phyloP scores from a whole-genome alignment of 2,797 vertebrate species.

The Sardinella longiceps region DNA sequence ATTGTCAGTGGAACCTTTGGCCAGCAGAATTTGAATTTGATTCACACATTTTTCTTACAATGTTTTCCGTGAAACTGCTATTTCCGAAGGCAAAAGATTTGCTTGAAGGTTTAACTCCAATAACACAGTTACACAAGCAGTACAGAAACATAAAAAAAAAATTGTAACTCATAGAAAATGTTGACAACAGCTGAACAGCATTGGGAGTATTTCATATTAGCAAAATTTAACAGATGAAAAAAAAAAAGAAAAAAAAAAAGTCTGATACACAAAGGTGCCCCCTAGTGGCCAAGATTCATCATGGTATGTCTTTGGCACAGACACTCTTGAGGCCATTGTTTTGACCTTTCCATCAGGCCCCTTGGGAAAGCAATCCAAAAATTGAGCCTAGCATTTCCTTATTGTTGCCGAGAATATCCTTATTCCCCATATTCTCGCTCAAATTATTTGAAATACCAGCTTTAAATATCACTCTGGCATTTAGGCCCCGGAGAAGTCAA shows the following conservation, averaged over 20 bases:
- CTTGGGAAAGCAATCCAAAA: background rate
- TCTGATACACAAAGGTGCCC: background rate
- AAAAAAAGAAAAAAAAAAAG: too few species aligned
- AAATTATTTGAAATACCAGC: background rate
- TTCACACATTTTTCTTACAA: background rate
- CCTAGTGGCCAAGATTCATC: background rate
- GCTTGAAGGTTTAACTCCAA: background rate
- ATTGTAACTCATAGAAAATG: background rate
- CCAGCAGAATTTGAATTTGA: background rate
- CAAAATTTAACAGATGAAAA: background rate
- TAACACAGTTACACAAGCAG: background rate
- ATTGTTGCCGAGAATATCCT: background rate
- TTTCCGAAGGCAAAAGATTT: background rate
- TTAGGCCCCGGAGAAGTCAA: background rate
- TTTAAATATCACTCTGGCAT: background rate
- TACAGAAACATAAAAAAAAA: background rate
- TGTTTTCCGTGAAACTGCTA: background rate
- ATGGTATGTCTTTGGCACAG: background rate
- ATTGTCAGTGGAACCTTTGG: too few species aligned
- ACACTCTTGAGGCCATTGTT: background rate
- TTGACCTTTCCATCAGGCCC: background rate
- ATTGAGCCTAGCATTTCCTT: background rate
- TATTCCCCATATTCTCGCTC: background rate
- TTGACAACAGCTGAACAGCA: background rate
- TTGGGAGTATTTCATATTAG: background rate